Base-by-base conservation (phyloP, 2,888 invertebrate genomes). In the Acleris cristana region DNA sequence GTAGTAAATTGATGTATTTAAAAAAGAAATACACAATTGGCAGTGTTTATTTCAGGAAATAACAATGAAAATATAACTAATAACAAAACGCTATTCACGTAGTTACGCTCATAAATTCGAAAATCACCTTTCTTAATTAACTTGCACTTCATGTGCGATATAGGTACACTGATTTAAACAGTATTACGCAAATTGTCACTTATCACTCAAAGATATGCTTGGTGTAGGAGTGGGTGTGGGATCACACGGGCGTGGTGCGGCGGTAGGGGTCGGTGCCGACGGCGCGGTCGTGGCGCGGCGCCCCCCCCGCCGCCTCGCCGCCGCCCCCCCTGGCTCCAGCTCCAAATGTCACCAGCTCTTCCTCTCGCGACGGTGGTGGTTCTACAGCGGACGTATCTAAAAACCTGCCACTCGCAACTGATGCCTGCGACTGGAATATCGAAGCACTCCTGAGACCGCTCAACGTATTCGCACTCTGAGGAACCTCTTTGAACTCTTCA, bases 331-430 rank as follows among this genome's bases (percentile, higher is more conserved):
- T 77, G 55, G 93, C 94, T 48, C 95, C 95, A 64, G 95, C 90
- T 76, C 96, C 95, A 80, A 96, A 96, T 14, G 95, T 95, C 55
- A 96, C 95, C 79, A 96, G 94, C 76, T 96, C 96, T 73, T 95
- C 95, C 71, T 95, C 94, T 58, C 94, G 92, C 1, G 95, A 94
- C 51, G 95, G 94, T 14, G 95, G 94, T 62, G 95, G 94, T 71
- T 95, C 95, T 51, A 94, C 92, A 45, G 94, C 94, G 30, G 96
- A 95, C 49, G 95, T 95, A 66, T 94, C 95, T 71, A 96, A 90
- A 72, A 96, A 96, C 77, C 95, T 94, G 3, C 95, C 94, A 69
- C 96, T 96, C 30, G 95, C 94, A 71, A 96, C 95, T 45, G 96
- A 94, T 8, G 88, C 92, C 68, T 92, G 92, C 10, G 92, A 92